phyloP scores from a whole-genome alignment of 2,113 vertebrate species.

The Taxidea taxus region DNA sequence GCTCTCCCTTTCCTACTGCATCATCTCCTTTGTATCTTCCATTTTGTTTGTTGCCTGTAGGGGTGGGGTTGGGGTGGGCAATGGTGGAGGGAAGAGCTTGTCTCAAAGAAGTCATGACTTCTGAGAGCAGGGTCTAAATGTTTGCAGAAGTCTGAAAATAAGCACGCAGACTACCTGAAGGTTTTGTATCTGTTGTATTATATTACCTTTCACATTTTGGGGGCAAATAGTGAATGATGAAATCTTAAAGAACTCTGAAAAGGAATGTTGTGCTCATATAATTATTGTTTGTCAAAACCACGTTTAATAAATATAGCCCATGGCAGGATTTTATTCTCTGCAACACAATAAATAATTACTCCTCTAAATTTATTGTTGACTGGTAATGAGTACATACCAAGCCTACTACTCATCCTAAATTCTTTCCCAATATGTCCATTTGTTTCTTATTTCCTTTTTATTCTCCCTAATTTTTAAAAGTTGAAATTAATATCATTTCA shows the following conservation, averaged over 20 bases:
- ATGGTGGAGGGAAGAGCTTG: not conserved
- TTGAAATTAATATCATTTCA: not conserved
- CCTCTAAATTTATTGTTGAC: conserved; percentile 22
- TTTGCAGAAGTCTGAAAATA: not conserved
- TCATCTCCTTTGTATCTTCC: not conserved
- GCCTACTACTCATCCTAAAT: conserved; percentile 5
- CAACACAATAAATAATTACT: conserved; percentile 41
- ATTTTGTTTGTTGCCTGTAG: not conserved
- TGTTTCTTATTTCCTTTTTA: conserved; percentile 29
- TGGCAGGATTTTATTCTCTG: conserved; percentile 30
- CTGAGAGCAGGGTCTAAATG: not conserved
- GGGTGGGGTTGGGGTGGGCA: not conserved
- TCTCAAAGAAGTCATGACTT: not conserved
- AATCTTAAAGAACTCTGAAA: not conserved
- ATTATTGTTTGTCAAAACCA: conserved; percentile 32
- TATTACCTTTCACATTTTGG: not conserved
- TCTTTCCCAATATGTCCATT: not conserved
- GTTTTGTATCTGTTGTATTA: not conserved
- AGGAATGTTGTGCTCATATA: not conserved
- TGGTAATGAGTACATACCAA: conserved; percentile 46
- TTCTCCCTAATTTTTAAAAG: conserved; percentile 23
- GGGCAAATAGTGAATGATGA: not conserved
- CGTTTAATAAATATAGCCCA: not conserved
- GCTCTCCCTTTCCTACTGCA: not conserved
- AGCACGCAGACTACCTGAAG: not conserved